Evolutionary conservation across 2,888 invertebrate species (phyloP), one percentile per base, ranked within the genome.

Genomic region (Folsomia candida): DNA sequence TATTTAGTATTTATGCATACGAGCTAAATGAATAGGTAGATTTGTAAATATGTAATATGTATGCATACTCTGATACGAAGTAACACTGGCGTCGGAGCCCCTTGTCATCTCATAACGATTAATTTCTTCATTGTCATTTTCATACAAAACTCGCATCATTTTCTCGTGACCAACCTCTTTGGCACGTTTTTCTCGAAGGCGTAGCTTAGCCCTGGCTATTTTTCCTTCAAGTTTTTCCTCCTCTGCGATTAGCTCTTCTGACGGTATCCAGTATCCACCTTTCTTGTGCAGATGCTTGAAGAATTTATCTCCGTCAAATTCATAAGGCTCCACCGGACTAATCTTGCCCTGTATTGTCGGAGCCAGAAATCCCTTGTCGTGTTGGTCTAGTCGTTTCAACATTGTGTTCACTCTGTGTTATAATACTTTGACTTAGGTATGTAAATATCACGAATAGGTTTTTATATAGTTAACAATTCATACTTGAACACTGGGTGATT

Each of bases 311-410:
- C 72, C 73, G 20, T 77, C 69, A 29, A 37, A 73, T 51, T 77
- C 75, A 59, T 66, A 77, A 0, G 77, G 77, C 59, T 77, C 75
- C 2, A 77, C 65, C 1, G 72, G 70, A 0, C 67, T 67, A 26
- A 75, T 68, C n/a, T 26, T 29, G 29, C 25, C 14, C 0, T 24
- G 54, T 3, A 27, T 28, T 6, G 24, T 57, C 9, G 28, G 51
- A 2, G 14, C n/a, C 11, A 9, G 14, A 0, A 69, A 61, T 6
- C 22, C 25, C 18, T 24, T 18, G 14, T 68, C 70, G 47, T 66
- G 71, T 20, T 54, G 6, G 4, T 69, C 62, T 3, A 76, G 54
- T 25, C 72, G 57, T 14, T 18, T 37, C 14, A 74, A 51, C 72
- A 76, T 70, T 20, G 54, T 27, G 51, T 76, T 76, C 1, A 76